Base-by-base conservation (phyloP, 2,113 vertebrate species). In the Rafetus swinhoei region DNA sequence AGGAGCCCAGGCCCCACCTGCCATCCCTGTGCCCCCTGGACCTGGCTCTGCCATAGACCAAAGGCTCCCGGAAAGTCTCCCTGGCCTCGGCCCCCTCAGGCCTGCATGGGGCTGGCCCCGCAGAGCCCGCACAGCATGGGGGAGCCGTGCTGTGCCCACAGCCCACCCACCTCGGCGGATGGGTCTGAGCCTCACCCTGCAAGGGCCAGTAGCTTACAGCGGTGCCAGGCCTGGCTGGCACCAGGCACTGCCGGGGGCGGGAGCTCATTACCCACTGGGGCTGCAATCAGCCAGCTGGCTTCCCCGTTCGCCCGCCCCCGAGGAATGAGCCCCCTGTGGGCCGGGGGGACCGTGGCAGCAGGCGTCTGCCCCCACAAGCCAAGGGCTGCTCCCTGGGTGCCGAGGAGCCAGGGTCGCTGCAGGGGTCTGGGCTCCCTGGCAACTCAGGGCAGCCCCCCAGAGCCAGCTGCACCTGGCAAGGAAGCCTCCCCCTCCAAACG, bases 101-200 rank as follows among this genome's bases (percentile, higher is more conserved):
- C 57, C 57, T 59, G 57, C 10, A 9, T 59, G 22, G 57, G 24
- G 57, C 22, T 4, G 57, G 54, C 5, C 39, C 39, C 5, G 39
- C 39, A 45, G 39, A 45, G 39, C 39, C 39, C 5, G 39, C 39
- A 45, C 39, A 45, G 39, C 39, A 45, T 45, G 7, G 82, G 25
- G 27, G 60, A 62, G 60, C 60, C 1, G 60, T 29, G 27, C 25
- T 15, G 62, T 32, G 29, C 29, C 0, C 0, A n/a, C 21, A 35
- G n/a, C 62, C 62, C 0, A 5, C 0, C 82, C 86, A 81, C 87
- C 65, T 65, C 7, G 57, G 57, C 57, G 24, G 57, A 59, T 59
- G 57, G 57, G 18, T 59, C 25, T 59, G 57, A 32, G 29, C 29
- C 62, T 65, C 29, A 32, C 62, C 29, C 62, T 29, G 6, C 25